Percentiles rank a stretch among this genome's conserved stretches.
These are phyloP conservation scores for Peromyscus eremicus DNA, from an alignment of 2,797 vertebrate genomes.

Conservation along the genomic window DNA sequence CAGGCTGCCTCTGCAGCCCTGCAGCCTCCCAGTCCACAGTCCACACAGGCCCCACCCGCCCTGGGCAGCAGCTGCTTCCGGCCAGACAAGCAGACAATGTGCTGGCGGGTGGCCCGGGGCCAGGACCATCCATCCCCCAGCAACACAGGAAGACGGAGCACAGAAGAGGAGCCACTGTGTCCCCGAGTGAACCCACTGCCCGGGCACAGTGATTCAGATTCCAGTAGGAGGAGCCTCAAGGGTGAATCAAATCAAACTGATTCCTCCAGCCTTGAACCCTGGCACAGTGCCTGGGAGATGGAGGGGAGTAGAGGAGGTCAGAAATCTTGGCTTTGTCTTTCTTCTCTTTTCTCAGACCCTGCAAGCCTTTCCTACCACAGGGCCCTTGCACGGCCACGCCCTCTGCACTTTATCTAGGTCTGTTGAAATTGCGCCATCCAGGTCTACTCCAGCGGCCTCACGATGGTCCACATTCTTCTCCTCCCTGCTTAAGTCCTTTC, in stretches of 20 bases:
- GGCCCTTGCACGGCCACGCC: background rate
- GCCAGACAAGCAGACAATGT: conserved; percentile 73
- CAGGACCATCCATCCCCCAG: conserved; percentile 60
- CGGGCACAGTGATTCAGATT: background rate
- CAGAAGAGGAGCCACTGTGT: conserved; percentile 46
- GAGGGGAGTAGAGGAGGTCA: background rate
- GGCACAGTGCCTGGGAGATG: background rate
- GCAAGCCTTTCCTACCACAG: fast-evolving
- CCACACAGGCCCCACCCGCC: conserved; percentile 30
- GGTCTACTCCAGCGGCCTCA: background rate
- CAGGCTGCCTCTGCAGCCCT: background rate
- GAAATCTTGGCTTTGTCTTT: background rate
- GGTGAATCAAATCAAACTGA: background rate
- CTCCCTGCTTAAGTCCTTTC: no score
- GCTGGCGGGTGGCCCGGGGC: conserved; percentile 65
- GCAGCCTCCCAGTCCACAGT: background rate
- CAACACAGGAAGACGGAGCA: conserved; percentile 69
- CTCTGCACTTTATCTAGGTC: background rate
- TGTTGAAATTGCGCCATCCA: background rate
- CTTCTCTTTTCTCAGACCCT: background rate
- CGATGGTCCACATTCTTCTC: fast-evolving
- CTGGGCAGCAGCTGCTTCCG: conserved; percentile 64
- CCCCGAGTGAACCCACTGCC: conserved; percentile 71
- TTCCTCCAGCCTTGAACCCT: background rate
- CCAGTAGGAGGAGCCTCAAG: background rate